Percentiles rank a stretch among this genome's conserved stretches.
Evolutionary conservation across 2,113 vertebrate genomes (phyloP).

Genomic region (Galeopterus variegatus): DNA sequence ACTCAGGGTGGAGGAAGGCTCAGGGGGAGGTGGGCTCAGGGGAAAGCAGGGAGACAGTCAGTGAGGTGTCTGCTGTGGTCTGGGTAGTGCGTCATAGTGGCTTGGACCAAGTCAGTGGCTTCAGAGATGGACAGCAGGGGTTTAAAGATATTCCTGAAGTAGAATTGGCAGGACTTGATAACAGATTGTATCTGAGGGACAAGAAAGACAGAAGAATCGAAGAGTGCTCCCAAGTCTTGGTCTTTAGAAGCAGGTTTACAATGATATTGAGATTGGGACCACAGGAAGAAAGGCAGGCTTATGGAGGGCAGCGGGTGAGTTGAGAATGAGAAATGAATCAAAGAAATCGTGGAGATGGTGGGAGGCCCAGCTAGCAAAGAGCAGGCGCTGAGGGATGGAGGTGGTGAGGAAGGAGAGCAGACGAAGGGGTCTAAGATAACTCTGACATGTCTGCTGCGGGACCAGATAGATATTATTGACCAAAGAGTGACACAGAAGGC

Average conservation of each 20-base stretch:
- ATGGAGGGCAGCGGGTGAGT: not conserved
- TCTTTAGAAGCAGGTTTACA: not conserved
- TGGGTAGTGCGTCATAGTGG: fast-evolving
- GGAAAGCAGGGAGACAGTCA: too few relatives aligned
- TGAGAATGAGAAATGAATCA: not conserved
- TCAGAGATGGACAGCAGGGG: not conserved
- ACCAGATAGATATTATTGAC: not conserved
- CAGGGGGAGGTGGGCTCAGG: not conserved
- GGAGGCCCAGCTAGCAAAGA: not conserved
- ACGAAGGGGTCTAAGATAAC: not conserved
- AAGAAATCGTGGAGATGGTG: not conserved
- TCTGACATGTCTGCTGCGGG: not conserved
- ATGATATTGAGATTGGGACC: too few relatives aligned
- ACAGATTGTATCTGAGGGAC: not conserved
- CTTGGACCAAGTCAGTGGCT: not conserved
- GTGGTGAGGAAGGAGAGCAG: too few relatives aligned
- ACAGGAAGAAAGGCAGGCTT: not conserved
- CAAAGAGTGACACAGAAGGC: not conserved
- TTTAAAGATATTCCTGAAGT: not conserved
- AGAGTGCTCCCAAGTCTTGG: not conserved
- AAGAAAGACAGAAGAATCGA: not conserved
- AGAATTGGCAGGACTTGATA: not conserved
- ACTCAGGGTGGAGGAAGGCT: not conserved
- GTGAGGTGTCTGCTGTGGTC: too few relatives aligned
- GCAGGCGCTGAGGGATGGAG: not conserved